A percentile compares a stretch with the other conserved stretches of the same genome.
phyloP scores from a whole-genome alignment of 2,888 invertebrate species.

The Sceliomorpha sp. region DNA sequence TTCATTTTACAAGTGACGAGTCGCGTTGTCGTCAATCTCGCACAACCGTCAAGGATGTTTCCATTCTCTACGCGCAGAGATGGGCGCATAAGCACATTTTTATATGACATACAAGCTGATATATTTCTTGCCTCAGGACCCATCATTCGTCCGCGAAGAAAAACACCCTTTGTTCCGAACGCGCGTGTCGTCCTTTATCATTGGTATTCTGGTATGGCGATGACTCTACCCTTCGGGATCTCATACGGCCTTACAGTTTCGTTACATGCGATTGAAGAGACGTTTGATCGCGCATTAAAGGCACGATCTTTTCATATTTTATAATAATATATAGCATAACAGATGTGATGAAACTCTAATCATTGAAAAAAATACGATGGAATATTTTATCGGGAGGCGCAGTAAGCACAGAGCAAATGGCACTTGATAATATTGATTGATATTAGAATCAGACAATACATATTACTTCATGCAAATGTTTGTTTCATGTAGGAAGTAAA shows the following conservation, averaged over 20 bases:
- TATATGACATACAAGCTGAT: constrained; percentile 73
- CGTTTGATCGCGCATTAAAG: constrained; percentile 35
- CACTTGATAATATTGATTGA: no score
- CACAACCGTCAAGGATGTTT: constrained; percentile 61
- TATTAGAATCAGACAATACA: no score
- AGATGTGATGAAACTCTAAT: no score
- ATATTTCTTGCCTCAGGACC: constrained; percentile 67
- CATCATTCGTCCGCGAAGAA: constrained; percentile 58
- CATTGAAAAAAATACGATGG: no score
- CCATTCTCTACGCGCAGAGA: constrained; percentile 62
- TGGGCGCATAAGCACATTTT: constrained; percentile 74
- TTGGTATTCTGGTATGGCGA: constrained; percentile 66
- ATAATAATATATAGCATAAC: no score
- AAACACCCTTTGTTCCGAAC: constrained; percentile 66
- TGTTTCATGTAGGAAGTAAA: no score
- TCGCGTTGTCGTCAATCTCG: constrained; percentile 51
- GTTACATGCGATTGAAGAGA: constrained; percentile 35
- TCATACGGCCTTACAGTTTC: constrained; percentile 38
- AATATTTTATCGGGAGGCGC: no score
- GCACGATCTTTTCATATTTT: constrained; percentile 25
- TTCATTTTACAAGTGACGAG: constrained; percentile 56
- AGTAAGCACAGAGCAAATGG: no score
- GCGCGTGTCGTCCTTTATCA: constrained; percentile 61
- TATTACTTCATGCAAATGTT: no score
- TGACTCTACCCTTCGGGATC: constrained; percentile 51